phyloP scores from a whole-genome alignment of 2,888 invertebrate genomes.

The Creontiades dilutus region DNA sequence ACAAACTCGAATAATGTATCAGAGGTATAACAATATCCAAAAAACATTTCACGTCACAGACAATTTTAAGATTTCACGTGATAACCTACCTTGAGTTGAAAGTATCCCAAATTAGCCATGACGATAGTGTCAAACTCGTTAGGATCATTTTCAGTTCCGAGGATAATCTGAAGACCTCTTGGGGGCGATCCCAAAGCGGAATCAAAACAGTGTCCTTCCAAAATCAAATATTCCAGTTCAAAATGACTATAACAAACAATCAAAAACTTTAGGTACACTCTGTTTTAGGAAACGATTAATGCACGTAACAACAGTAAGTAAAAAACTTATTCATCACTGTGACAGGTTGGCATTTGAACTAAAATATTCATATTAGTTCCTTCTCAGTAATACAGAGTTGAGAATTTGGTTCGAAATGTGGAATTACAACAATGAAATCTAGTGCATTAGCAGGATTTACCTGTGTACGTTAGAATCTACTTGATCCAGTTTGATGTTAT shows the following conservation, averaged over 20 bases:
- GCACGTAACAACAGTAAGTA: not conserved
- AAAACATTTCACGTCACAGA: not conserved
- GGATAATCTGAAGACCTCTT: slow-evolving; percentile 95
- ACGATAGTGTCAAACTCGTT: slow-evolving; percentile 97
- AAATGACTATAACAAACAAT: slow-evolving; percentile 86
- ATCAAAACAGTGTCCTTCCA: slow-evolving; percentile 98
- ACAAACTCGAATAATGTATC: not conserved
- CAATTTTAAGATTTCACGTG: not conserved
- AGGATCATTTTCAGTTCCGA: slow-evolving; percentile 90
- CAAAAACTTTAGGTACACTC: not conserved
- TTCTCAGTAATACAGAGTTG: too few relatives aligned
- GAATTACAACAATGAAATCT: not conserved
- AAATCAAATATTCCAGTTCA: slow-evolving; percentile 94
- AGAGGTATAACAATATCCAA: not conserved
- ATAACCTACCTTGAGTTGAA: slow-evolving; percentile 87
- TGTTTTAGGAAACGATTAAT: not conserved
- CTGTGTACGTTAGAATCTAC: slow-evolving; percentile 93
- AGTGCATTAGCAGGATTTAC: slow-evolving; percentile 78
- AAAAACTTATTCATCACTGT: not conserved
- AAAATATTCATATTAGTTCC: too few relatives aligned
- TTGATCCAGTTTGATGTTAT: slow-evolving; percentile 96
- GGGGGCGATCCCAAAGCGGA: slow-evolving; percentile 94
- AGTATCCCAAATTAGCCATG: slow-evolving; percentile 99
- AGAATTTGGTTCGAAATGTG: not conserved
- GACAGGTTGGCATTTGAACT: too few relatives aligned